phyloP scores from a whole-genome alignment of 2,888 invertebrate species.

The Acholoe squamosa region DNA sequence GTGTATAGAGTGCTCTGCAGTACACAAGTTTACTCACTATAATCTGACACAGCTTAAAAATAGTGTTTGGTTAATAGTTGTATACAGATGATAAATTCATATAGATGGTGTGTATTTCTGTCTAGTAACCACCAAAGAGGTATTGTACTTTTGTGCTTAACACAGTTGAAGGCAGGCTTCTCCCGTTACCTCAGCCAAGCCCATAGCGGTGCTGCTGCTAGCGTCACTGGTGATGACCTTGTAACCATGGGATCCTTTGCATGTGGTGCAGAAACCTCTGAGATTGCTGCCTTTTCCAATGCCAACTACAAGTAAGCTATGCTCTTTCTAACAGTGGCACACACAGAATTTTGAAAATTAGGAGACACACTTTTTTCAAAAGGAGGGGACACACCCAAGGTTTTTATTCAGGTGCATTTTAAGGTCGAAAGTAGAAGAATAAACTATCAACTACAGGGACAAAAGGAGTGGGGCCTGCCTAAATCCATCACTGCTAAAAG shows the following conservation, averaged over 20 bases:
- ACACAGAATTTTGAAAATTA: neutral
- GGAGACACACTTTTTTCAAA: neutral
- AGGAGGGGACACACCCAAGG: too few relatives aligned
- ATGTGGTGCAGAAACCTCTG: conserved; percentile 72
- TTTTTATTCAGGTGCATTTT: too few relatives aligned
- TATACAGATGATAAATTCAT: neutral
- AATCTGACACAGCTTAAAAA: too few relatives aligned
- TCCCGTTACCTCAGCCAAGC: conserved; percentile 69
- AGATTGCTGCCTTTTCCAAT: conserved; percentile 69
- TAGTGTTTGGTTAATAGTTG: too few relatives aligned
- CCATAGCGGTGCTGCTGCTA: conserved; percentile 66
- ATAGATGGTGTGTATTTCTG: neutral
- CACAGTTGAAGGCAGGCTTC: conserved; percentile 68
- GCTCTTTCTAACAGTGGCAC: neutral
- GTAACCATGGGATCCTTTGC: conserved; percentile 72
- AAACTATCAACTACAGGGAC: too few relatives aligned
- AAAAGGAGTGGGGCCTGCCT: too few relatives aligned
- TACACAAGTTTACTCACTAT: too few relatives aligned
- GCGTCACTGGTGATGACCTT: conserved; percentile 71
- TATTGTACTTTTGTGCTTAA: neutral
- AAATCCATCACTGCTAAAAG: too few relatives aligned
- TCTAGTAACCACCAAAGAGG: neutral
- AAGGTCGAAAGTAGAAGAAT: too few relatives aligned
- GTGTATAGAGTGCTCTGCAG: neutral
- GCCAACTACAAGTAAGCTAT: conserved; percentile 70